Conservation (phyloP, 2,888 invertebrate genomes). For the Spilosoma lubricipeda region DNA sequence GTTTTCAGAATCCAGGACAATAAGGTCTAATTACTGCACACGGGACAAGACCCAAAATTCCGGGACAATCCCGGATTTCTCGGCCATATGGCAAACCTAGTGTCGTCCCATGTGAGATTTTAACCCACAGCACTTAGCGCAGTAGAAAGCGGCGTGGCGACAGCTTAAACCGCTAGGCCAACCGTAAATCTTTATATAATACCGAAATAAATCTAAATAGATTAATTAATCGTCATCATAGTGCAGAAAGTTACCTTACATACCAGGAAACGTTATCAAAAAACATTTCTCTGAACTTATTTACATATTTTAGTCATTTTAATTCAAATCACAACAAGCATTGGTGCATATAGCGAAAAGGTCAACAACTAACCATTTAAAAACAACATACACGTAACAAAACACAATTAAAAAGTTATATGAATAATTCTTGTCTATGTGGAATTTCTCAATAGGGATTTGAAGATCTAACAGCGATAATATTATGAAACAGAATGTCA, state of each 20-base stretch:
- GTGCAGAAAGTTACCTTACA: not conserved
- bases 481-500: conserved; percentile 69
- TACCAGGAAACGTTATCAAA: not conserved
- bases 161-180: too few species aligned
- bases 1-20: too few species aligned
- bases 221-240: not conserved
- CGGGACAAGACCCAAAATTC: too few species aligned
- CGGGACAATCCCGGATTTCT: too few species aligned
- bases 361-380: conserved; percentile 25
- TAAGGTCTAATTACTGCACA: too few species aligned
- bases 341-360: conserved; percentile 18
- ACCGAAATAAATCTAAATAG: not conserved
- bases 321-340: conserved; percentile 18
- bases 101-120: too few species aligned
- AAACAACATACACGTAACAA: conserved; percentile 13
- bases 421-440: conserved; percentile 27
- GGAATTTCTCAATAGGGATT: conserved; percentile 21
- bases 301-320: conserved; percentile 7
- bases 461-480: conserved; percentile 47
- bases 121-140: too few species aligned
- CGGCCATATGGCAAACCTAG: too few species aligned
- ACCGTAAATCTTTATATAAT: too few species aligned
- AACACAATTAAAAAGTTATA: conserved; percentile 30
- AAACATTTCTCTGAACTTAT: not conserved
- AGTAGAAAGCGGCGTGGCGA: too few species aligned